Evolutionary conservation across 2,888 invertebrate genomes (phyloP).

Genomic region (Heterodera filipjevi): DNA sequence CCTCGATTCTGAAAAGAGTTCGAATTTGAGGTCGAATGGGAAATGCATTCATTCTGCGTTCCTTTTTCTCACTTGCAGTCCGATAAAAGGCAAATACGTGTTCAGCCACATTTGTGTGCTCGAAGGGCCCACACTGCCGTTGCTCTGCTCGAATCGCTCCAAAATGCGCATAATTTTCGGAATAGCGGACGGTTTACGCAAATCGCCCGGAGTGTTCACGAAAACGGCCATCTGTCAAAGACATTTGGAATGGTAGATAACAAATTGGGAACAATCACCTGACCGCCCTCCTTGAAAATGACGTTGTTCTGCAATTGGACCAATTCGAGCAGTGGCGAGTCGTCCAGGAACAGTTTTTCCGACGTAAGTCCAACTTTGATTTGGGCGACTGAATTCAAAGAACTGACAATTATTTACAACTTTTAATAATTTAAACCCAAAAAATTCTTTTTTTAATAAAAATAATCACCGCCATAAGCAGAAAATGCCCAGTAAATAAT

Average conservation of each 20-base stretch:
- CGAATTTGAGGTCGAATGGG: background rate
- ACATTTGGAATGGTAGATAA: background rate
- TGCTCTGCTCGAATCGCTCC: slow-evolving; percentile 58
- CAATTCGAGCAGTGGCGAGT: slow-evolving; percentile 63
- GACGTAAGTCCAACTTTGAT: slow-evolving; percentile 61
- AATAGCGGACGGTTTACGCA: slow-evolving; percentile 51
- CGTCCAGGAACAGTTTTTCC: slow-evolving; percentile 64
- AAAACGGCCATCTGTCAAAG: slow-evolving; percentile 57
- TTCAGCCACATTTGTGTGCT: slow-evolving; percentile 64
- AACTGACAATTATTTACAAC: too few species aligned
- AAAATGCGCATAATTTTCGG: slow-evolving; percentile 58
- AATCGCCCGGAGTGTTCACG: slow-evolving; percentile 63
- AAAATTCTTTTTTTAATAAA: background rate
- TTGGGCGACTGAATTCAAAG: slow-evolving; percentile 45
- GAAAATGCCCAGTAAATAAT: slow-evolving; percentile 60
- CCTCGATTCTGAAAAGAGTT: slow-evolving; percentile 52
- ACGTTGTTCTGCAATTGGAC: slow-evolving; percentile 58
- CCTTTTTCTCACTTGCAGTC: slow-evolving; percentile 52
- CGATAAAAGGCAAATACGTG: slow-evolving; percentile 61
- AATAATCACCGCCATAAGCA: slow-evolving; percentile 46
- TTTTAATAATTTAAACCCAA: background rate
- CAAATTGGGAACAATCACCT: slow-evolving; percentile 38
- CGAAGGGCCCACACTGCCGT: slow-evolving; percentile 57
- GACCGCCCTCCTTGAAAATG: slow-evolving; percentile 64
- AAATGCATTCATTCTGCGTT: background rate